Percentiles rank a stretch among this genome's conserved stretches.
Conservation (phyloP, 2,888 invertebrate genomes). For the Fragum fragum region DNA sequence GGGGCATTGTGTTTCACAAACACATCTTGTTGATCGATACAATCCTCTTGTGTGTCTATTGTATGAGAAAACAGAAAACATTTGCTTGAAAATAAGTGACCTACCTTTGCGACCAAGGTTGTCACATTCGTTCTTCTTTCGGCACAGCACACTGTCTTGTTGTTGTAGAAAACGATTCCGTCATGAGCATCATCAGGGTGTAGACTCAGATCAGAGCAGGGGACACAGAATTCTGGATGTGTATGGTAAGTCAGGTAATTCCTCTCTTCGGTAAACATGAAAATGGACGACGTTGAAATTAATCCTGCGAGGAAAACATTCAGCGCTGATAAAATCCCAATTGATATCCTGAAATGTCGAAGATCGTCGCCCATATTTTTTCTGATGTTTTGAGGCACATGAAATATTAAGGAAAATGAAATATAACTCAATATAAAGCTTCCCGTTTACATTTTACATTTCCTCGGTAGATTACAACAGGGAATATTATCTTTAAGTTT, state of each 20-base stretch:
- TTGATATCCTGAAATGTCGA: not conserved
- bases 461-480: too few relatives aligned
- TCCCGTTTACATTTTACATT: too few relatives aligned
- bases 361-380: conserved; percentile 2
- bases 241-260: not conserved
- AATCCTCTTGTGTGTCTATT: too few relatives aligned
- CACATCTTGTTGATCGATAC: too few relatives aligned
- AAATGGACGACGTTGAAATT: not conserved
- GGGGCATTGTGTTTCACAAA: too few relatives aligned
- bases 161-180: not conserved
- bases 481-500: too few relatives aligned
- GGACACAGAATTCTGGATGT: not conserved
- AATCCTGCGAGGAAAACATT: not conserved
- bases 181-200: conserved; percentile 8
- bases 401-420: too few relatives aligned
- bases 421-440: too few relatives aligned
- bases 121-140: not conserved
- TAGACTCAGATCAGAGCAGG: conserved; percentile 1
- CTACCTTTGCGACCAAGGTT: not conserved
- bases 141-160: not conserved
- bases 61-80: too few relatives aligned
- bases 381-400: too few relatives aligned
- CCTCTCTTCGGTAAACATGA: not conserved
- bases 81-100: too few relatives aligned
- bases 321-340: not conserved